Evolutionary conservation across 1,140 invertebrate genomes (phyloP).

Genomic region (Drosophila eugracilis): DNA sequence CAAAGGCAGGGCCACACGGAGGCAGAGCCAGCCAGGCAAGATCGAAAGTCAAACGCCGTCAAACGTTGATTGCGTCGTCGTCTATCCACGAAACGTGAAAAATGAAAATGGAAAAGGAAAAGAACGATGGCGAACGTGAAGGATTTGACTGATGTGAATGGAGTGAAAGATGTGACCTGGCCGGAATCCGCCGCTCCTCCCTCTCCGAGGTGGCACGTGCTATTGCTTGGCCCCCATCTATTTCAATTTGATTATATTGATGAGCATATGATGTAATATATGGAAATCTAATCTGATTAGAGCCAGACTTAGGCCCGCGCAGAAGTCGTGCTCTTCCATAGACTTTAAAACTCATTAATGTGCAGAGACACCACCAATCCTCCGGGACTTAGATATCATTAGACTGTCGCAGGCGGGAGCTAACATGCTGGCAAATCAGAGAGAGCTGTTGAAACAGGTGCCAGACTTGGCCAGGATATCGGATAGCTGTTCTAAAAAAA

Average conservation of each 20-base stretch:
- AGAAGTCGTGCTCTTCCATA: conserved; percentile 24
- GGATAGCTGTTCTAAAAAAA: conserved; percentile 38
- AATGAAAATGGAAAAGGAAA: conserved; percentile 13
- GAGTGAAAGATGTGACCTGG: conserved; percentile 54
- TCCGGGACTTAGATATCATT: conserved; percentile 39
- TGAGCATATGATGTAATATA: conserved; percentile 66
- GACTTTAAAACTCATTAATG: conserved; percentile 65
- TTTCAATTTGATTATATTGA: conserved; percentile 64
- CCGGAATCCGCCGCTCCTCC: not conserved
- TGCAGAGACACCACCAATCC: conserved; percentile 31
- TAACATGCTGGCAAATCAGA: conserved; percentile 26
- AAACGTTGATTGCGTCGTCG: conserved; percentile 74
- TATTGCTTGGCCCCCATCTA: conserved; percentile 49
- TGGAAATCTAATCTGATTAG: conserved; percentile 70
- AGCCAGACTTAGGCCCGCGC: conserved; percentile 15
- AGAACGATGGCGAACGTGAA: conserved; percentile 33
- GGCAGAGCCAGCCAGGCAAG: conserved; percentile 48
- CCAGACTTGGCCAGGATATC: conserved; percentile 16
- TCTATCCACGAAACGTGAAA: conserved; percentile 36
- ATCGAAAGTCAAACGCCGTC: conserved; percentile 73
- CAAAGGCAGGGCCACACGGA: conserved; percentile 54
- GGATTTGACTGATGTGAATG: conserved; percentile 57
- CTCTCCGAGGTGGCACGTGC: conserved; percentile 36
- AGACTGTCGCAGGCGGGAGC: conserved; percentile 1
- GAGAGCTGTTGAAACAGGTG: conserved; percentile 29